A percentile compares a stretch with the other conserved stretches of the same genome.
phyloP scores from a whole-genome alignment of 35 echinoderm and acorn worm genomes.

The Anneissia japonica region DNA sequence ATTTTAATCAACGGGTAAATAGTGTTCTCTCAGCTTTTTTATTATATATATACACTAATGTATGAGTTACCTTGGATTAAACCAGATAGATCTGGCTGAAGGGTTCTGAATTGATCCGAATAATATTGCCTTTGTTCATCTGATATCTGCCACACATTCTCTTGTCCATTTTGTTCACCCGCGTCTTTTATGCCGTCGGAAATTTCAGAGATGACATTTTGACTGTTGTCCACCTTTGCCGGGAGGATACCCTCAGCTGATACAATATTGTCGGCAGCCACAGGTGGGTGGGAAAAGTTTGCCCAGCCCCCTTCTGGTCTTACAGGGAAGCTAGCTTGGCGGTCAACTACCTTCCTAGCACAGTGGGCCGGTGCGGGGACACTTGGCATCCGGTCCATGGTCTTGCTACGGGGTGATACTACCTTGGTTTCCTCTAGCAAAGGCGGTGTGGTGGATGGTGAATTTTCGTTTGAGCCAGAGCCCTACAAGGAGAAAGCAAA shows the following conservation, averaged over 20 bases:
- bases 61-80: conserved; percentile 71
- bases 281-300: neutral
- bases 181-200: neutral
- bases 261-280: neutral
- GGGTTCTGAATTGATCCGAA: conserved; percentile 70
- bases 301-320: neutral
- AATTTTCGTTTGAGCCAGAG: neutral
- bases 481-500: neutral
- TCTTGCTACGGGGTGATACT: neutral
- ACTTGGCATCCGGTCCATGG: neutral
- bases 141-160: conserved; percentile 82
- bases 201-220: neutral
- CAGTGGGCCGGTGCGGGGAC: neutral
- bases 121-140: conserved; percentile 82
- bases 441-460: neutral
- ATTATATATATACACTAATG: too few species aligned
- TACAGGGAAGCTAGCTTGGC: neutral
- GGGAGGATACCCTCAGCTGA: neutral
- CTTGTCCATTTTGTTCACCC: conserved; percentile 15
- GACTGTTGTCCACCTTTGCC: neutral
- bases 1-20: too few species aligned
- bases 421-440: neutral
- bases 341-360: neutral
- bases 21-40: too few species aligned
- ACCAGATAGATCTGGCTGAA: conserved; percentile 66